These are phyloP conservation scores for Noctua pronuba DNA, from an alignment of 2,888 invertebrate genomes.

Conservation along the genomic window DNA sequence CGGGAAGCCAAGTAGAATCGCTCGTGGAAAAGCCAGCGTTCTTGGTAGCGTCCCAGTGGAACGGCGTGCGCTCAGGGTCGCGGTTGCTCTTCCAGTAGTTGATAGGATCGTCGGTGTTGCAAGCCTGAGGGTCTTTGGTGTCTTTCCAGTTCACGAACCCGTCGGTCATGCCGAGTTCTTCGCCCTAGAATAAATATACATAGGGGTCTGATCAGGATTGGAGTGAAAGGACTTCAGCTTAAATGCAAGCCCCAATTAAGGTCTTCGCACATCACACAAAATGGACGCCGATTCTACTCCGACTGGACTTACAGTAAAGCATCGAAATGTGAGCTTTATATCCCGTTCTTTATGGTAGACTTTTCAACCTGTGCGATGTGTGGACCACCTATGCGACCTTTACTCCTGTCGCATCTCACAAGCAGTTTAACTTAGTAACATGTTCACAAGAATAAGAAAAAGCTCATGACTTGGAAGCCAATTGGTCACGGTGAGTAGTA, in stretches of 20 bases:
- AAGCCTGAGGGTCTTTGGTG: slow-evolving; percentile 92
- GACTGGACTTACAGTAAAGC: too few species aligned
- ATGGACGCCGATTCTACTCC: too few species aligned
- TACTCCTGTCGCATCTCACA: neutral
- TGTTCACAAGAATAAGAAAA: neutral
- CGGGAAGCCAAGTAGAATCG: slow-evolving; percentile 90
- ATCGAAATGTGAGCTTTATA: too few species aligned
- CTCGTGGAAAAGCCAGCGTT: slow-evolving; percentile 88
- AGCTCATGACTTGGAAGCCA: neutral
- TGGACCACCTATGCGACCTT: too few species aligned
- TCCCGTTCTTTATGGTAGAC: too few species aligned
- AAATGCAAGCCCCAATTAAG: neutral
- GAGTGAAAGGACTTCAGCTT: neutral
- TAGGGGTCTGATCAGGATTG: neutral
- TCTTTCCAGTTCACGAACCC: slow-evolving; percentile 91
- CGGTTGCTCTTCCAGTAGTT: slow-evolving; percentile 90
- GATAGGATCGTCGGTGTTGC: slow-evolving; percentile 91
- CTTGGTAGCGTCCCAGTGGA: slow-evolving; percentile 91
- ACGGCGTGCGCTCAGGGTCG: slow-evolving; percentile 92
- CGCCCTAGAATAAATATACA: slow-evolving; percentile 90
- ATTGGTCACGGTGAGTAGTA: neutral
- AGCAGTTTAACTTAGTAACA: neutral
- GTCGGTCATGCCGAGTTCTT: slow-evolving; percentile 95
- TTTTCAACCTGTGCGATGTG: too few species aligned
- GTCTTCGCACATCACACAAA: neutral